These are phyloP conservation scores for Trogon melanurus DNA, from an alignment of 2,113 vertebrate species.

Conservation along the genomic window DNA sequence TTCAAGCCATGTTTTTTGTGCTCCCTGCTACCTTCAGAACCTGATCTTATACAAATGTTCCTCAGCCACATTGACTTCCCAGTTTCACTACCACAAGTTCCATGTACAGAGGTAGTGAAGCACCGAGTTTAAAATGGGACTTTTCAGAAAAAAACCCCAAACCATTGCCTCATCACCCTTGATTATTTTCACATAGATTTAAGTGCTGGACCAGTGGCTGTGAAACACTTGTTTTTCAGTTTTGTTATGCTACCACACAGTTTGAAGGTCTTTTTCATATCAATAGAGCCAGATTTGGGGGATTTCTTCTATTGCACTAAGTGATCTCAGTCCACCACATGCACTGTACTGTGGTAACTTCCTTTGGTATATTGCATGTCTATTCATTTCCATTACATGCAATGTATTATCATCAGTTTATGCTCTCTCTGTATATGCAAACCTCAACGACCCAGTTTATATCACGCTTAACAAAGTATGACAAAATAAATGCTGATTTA, in stretches of 20 bases:
- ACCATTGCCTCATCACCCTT: rapidly evolving
- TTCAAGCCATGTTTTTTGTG: neutral
- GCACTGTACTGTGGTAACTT: neutral
- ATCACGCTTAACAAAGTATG: neutral
- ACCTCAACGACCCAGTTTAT: neutral
- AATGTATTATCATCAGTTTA: neutral
- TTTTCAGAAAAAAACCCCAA: neutral
- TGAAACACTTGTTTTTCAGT: neutral
- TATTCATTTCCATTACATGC: neutral
- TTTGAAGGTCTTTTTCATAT: neutral
- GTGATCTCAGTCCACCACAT: neutral
- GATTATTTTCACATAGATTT: neutral
- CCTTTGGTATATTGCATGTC: neutral
- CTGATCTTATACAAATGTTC: neutral
- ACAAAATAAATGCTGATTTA: neutral
- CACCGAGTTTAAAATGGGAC: neutral
- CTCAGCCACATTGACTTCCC: neutral
- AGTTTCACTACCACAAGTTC: neutral
- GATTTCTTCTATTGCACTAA: neutral
- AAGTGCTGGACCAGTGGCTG: rapidly evolving
- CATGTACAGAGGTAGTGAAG: neutral
- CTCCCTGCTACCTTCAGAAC: neutral
- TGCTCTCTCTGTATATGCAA: neutral
- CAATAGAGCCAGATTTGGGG: neutral
- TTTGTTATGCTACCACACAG: neutral